Percentiles rank a stretch among this genome's conserved stretches.
Conservation (phyloP, 2,888 invertebrate genomes). For the Andrena dorsata region DNA sequence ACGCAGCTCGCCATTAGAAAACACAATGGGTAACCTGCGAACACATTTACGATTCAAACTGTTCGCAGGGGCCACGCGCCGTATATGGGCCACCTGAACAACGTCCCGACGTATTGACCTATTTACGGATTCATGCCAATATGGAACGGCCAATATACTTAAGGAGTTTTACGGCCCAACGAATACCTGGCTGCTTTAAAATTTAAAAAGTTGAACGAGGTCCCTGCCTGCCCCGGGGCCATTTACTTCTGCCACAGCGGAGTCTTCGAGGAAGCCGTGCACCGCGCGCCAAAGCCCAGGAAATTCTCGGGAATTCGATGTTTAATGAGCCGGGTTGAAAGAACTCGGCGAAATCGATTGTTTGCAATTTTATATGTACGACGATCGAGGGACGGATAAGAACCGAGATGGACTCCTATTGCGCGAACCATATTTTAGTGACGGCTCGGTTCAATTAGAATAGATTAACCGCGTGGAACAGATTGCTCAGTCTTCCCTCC, state of each 20-base stretch:
- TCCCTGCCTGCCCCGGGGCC: conserved; percentile 1
- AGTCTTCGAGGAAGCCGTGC: background rate
- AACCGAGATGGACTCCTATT: conserved; percentile 18
- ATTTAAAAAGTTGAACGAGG: conserved; percentile 42
- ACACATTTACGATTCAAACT: background rate
- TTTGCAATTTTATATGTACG: background rate
- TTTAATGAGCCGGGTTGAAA: background rate
- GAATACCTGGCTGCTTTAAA: background rate
- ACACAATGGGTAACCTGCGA: conserved; percentile 19
- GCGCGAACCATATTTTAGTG: conserved; percentile 24
- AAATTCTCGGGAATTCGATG: background rate
- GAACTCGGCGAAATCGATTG: background rate
- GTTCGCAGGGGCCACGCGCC: background rate
- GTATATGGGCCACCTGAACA: background rate
- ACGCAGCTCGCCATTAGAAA: conserved; percentile 6
- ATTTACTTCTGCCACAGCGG: conserved; percentile 9
- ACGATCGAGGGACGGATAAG: background rate
- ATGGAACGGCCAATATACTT: background rate
- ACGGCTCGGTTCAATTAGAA: conserved; percentile 31
- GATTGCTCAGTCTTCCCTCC: conserved; percentile 1
- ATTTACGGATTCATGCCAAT: background rate
- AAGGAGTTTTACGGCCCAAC: background rate
- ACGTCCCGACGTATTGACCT: background rate
- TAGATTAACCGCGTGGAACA: conserved; percentile 20
- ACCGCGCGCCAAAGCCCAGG: background rate